Evolutionary conservation across 2,113 vertebrate genomes (phyloP), one percentile per base, ranked within the genome.

Genomic region (Tinamus guttatus): DNA sequence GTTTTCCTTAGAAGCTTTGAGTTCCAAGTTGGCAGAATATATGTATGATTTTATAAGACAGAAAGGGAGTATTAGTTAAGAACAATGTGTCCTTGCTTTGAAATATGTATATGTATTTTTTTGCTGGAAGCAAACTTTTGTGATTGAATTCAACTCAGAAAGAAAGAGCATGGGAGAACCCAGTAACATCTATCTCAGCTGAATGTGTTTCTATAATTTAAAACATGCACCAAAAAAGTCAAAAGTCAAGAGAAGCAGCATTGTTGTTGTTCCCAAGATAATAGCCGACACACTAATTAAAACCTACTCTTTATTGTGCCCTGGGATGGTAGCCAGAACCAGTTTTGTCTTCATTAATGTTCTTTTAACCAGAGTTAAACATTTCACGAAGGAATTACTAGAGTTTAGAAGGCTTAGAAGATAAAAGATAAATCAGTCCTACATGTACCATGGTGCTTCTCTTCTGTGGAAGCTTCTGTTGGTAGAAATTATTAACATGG

Each of bases 151-250:
- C 49, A 32, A 2, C 59, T 76, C 82, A 77, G 59, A 91, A 93
- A 84, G 58, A 85, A 63, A 87, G 38, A 5, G 5, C 73, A 89
- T 76, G 30, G 75, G 85, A 60, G 59, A 18, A 81, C 78, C 47
- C 45, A 79, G n/a, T 11, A 86, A 58, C 54, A 63, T 32, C 41
- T 88, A 83, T 74, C 88, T 78, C n/a, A 90, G 36, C 18, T 90
- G 80, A 94, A 85, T 67, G 19, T 86, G 27, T 8, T 92, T 86
- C 41, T 81, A 6, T 86, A 81, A 81, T 81, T 92, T 75, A 68
- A 96, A 94, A 64, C 22, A 60, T n/a, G 7, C 36, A 54, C 64
- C 8, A 75, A 81, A 78, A 80, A 88, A 90, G 3, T 14, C 5
- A 67, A 80, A 92, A 84, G 43, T 34, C 13, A 74, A 62, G 73